Conservation (phyloP, 2,113 vertebrate species). For the Rhizomys pruinosus region DNA sequence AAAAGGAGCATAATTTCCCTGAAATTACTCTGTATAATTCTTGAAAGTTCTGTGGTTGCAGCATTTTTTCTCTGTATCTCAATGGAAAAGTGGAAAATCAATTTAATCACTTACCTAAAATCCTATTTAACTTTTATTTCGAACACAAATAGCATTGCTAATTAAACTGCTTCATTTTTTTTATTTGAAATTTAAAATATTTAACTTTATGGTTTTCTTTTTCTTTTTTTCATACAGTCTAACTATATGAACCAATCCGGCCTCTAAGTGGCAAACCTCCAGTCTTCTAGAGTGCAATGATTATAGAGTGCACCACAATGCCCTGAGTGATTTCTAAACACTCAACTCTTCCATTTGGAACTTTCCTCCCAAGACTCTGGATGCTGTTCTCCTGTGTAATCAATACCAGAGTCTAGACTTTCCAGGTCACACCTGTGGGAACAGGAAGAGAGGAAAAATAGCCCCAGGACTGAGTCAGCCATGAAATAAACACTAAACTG, state of each 20-base stretch:
- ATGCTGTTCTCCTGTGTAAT: not conserved
- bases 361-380: not conserved
- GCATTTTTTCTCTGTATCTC: constrained; percentile 37
- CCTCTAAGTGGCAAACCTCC: not conserved
- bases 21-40: constrained; percentile 18
- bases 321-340: not conserved
- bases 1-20: constrained; percentile 52
- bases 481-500: constrained; percentile 27
- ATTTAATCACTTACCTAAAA: constrained; percentile 38
- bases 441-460: not conserved
- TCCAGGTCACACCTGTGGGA: not conserved
- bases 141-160: not conserved
- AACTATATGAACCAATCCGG: not conserved
- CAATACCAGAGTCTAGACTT: constrained; percentile 12
- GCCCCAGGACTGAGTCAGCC: not conserved
- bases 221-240: not conserved
- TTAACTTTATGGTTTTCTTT: not conserved
- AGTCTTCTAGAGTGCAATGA: not conserved
- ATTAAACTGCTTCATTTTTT: not conserved
- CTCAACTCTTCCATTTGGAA: not conserved
- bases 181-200: constrained; percentile 26
- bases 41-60: not conserved
- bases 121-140: constrained; percentile 38
- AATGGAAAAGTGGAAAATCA: constrained; percentile 39
- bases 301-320: not conserved